phyloP scores from a whole-genome alignment of 2,888 invertebrate species.

The Andrena haemorrhoa region DNA sequence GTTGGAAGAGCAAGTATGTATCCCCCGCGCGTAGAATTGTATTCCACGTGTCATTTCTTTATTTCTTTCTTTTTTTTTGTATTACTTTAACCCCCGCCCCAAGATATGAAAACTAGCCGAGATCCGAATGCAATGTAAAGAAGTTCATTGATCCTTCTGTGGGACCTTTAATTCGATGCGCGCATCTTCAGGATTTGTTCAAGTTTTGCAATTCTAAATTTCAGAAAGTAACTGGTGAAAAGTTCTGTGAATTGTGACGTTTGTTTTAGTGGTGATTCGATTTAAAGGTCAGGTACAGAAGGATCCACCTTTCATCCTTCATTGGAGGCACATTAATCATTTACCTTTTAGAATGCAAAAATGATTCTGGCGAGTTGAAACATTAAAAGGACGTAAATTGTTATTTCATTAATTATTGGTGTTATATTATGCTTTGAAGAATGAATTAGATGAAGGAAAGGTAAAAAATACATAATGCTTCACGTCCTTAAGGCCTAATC shows the following conservation, averaged over 20 bases:
- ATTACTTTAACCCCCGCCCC: background rate
- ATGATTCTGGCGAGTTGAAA: background rate
- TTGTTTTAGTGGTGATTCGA: slow-evolving; percentile 11
- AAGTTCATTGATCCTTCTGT: background rate
- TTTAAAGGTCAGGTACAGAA: slow-evolving; percentile 41
- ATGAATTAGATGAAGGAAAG: background rate
- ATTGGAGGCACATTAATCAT: slow-evolving; percentile 26
- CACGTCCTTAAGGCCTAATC: background rate
- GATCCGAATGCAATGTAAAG: slow-evolving; percentile 26
- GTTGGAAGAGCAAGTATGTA: slow-evolving; percentile 99
- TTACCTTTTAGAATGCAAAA: slow-evolving; percentile 14
- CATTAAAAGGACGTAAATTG: background rate
- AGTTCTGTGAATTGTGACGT: background rate
- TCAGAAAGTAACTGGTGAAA: background rate
- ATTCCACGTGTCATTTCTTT: slow-evolving; percentile 78
- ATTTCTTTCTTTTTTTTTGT: slow-evolving; percentile 59
- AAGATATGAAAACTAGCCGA: slow-evolving; percentile 20
- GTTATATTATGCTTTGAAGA: background rate
- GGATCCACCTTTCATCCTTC: slow-evolving; percentile 34
- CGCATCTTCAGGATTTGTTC: background rate
- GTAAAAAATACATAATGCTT: background rate
- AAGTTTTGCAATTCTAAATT: background rate
- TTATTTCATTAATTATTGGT: background rate
- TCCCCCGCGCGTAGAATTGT: slow-evolving; percentile 85
- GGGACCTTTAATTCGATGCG: slow-evolving; percentile 17